A percentile compares a stretch with the other conserved stretches of the same genome.
These are phyloP conservation scores for Acrossocheilus wenchowensis DNA, from an alignment of 2,797 vertebrate species.

Conservation along the genomic window DNA sequence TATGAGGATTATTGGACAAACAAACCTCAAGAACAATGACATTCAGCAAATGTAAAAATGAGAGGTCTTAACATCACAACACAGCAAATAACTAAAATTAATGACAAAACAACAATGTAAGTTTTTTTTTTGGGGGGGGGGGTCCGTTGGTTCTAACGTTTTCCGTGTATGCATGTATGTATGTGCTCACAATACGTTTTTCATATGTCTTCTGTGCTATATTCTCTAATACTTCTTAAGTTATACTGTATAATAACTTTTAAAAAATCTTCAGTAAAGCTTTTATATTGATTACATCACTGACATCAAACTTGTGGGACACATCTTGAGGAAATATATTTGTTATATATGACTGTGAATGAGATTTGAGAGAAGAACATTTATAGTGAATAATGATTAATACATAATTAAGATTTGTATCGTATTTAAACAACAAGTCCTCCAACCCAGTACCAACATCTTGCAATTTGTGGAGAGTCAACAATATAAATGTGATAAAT, in stretches of 20 bases:
- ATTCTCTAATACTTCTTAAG: not conserved
- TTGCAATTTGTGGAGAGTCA: not conserved
- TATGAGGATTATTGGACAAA: slow-evolving; percentile 5
- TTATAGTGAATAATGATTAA: not conserved
- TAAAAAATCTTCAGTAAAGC: not conserved
- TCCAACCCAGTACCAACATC: too few species aligned
- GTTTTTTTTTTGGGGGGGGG: too few species aligned
- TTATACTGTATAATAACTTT: not conserved
- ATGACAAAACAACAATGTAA: too few species aligned
- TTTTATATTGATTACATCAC: not conserved
- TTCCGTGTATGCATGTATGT: too few species aligned
- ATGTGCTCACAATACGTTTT: not conserved
- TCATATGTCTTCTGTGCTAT: too few species aligned
- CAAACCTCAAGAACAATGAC: not conserved
- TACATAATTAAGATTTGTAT: not conserved
- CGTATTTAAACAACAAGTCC: too few species aligned
- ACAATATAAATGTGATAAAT: not conserved
- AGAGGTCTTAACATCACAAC: not conserved
- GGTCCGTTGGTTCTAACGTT: too few species aligned
- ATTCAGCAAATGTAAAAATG: not conserved
- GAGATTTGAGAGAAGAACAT: not conserved
- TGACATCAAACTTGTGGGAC: not conserved
- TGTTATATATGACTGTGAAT: not conserved
- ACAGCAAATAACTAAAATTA: not conserved
- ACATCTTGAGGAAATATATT: not conserved